Base-by-base conservation (phyloP, 2,113 vertebrate genomes). In the Callipepla squamata region DNA sequence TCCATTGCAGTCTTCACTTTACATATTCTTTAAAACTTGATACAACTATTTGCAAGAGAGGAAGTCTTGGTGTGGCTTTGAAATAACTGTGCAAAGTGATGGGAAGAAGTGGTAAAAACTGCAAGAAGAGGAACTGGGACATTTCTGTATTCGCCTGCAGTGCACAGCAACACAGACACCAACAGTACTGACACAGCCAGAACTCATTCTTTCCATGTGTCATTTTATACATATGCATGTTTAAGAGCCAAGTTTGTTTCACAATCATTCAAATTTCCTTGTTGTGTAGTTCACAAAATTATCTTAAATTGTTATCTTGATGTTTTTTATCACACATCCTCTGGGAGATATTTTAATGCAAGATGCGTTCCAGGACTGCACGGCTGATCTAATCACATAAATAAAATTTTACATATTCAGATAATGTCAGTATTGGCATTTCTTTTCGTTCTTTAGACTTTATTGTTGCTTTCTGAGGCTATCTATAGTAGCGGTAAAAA, bases 151-250 rank as follows among this genome's bases (percentile, higher is more conserved):
- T 87, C 76, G 22, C 36, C 53, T 53, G n/a, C 40, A 81, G 57
- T 36, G 14, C 55, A 22, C 25, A 38, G 32, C 45, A 53, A 42
- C 8, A 23, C 0, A 0, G 32, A 8, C 0, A 1, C 8, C 1
- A 1, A 36, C 21, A 40, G 11, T n/a, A 11, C 28, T 70, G 25
- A 25, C 1, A 0, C n/a, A 76, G 76, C 30, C 30, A 89, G 62
- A 57, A 57, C 13, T 79, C n/a, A 25, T 68, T 89, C 5, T 8
- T 57, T 72, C 1, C 0, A 13, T 79, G 62, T 42, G 44, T 79
- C 11, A 6, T 42, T 21, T 20, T 75, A 12, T 50, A 32, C 51
- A 32, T 18, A 44, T 81, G 17, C 1, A 48, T 14, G 6, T 42
- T 87, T 78, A 76, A 88, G 5, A 69, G 13, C 5, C 25, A 28